phyloP scores from a whole-genome alignment of 2,797 vertebrate genomes.

The Alectoris magna region DNA sequence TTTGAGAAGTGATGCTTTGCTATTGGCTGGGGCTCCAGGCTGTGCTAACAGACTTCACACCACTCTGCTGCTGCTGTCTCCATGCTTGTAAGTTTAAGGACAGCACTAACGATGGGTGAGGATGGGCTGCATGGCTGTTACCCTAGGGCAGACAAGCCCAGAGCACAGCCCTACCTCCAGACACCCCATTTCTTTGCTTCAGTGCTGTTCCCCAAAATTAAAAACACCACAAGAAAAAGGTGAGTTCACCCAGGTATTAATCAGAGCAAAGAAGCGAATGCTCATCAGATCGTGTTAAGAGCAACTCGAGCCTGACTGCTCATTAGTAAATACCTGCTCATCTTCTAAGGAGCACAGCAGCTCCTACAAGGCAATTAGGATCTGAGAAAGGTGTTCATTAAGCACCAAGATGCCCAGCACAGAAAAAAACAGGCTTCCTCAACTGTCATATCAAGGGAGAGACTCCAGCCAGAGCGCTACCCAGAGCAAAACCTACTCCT shows the following conservation, averaged over 20 bases:
- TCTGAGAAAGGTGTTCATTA: background rate
- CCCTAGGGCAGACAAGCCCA: fast-evolving
- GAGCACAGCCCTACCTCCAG: background rate
- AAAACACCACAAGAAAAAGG: background rate
- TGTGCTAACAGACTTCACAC: background rate
- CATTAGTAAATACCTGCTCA: background rate
- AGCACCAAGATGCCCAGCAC: background rate
- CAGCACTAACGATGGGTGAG: background rate
- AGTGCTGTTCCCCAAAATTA: background rate
- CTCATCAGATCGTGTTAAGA: background rate
- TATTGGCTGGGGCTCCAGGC: background rate
- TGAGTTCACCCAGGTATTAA: background rate
- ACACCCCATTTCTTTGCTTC: fast-evolving
- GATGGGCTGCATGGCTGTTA: background rate
- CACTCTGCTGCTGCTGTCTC: fast-evolving
- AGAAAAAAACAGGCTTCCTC: background rate
- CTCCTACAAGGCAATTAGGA: background rate
- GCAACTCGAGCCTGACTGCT: background rate
- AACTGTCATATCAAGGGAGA: fast-evolving
- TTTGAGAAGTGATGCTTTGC: fast-evolving
- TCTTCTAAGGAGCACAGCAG: background rate
- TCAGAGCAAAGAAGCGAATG: background rate
- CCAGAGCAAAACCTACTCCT: background rate
- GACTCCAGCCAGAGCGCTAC: background rate
- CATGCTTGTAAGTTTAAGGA: background rate